Percentiles rank a stretch among this genome's conserved stretches.
phyloP scores from a whole-genome alignment of 2,888 invertebrate species.

The Nysson spinosus region DNA sequence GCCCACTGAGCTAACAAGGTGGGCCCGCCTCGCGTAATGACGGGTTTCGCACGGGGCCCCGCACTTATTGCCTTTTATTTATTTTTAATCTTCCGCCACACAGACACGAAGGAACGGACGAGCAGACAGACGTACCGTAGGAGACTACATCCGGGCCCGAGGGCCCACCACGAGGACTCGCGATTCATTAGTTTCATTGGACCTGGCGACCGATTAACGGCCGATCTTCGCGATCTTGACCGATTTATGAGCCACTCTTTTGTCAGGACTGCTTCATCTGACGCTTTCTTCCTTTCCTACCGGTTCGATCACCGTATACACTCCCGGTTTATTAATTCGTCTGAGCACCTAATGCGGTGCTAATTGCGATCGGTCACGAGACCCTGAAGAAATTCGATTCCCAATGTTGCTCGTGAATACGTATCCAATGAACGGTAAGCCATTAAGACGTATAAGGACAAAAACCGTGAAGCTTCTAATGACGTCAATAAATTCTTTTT shows the following conservation, averaged over 20 bases:
- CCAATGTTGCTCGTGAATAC: background rate
- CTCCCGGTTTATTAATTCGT: conserved; percentile 20
- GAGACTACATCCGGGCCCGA: conserved; percentile 73
- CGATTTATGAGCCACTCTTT: conserved; percentile 42
- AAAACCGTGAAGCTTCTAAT: too few relatives aligned
- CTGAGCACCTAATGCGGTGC: conserved; percentile 3
- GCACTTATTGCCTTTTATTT: conserved; percentile 77
- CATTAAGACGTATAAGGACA: too few relatives aligned
- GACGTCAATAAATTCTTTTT: too few relatives aligned
- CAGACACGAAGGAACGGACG: conserved; percentile 55
- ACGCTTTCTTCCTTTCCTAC: conserved; percentile 19
- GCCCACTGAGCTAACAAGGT: conserved; percentile 76
- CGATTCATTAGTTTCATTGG: conserved; percentile 70
- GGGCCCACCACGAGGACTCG: conserved; percentile 59
- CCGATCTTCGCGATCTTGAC: conserved; percentile 40
- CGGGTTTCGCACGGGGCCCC: conserved; percentile 76
- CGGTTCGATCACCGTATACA: background rate
- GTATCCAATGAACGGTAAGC: too few relatives aligned
- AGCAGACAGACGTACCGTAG: conserved; percentile 57
- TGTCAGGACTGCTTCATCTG: conserved; percentile 27
- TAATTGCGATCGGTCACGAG: conserved; percentile 20
- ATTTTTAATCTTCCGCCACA: conserved; percentile 72
- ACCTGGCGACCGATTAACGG: conserved; percentile 53
- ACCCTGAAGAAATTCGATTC: background rate
- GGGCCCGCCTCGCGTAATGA: conserved; percentile 77